Evolutionary conservation across 2,797 vertebrate species (phyloP).

Genomic region (Cyprinella venusta): DNA sequence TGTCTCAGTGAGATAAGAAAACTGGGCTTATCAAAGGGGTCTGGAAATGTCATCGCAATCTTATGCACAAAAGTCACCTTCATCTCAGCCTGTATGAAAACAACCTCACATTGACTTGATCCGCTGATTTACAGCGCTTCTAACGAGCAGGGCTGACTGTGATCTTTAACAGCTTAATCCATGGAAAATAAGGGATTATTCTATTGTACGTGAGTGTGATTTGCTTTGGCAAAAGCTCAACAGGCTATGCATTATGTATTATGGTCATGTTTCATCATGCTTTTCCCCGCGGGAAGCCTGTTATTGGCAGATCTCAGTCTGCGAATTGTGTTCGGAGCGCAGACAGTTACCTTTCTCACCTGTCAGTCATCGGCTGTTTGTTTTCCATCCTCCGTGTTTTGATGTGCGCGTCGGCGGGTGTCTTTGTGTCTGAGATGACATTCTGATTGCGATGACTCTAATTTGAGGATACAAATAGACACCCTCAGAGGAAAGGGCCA

Average conservation of each 20-base stretch:
- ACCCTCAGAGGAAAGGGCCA: constrained; percentile 62
- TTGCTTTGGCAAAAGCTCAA: neutral
- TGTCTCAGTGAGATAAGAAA: constrained; percentile 57
- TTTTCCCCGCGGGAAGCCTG: constrained; percentile 1
- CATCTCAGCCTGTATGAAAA: constrained; percentile 28
- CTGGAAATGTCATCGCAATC: constrained; percentile 55
- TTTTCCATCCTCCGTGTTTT: constrained; percentile 36
- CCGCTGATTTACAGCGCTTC: constrained; percentile 8
- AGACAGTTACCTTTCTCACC: constrained; percentile 38
- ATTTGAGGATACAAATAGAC: constrained; percentile 76
- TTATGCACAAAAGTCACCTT: constrained; percentile 41
- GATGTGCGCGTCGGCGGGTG: constrained; percentile 58
- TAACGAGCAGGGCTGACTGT: constrained; percentile 1
- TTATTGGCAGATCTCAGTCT: constrained; percentile 14
- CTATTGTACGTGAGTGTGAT: neutral
- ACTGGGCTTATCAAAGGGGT: constrained; percentile 38
- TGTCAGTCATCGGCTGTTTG: constrained; percentile 51
- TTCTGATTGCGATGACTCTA: constrained; percentile 63
- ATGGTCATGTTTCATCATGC: neutral
- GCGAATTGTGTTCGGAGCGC: neutral
- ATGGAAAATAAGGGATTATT: neutral
- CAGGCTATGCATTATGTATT: neutral
- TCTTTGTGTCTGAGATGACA: constrained; percentile 76
- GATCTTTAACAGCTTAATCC: constrained; percentile 41
- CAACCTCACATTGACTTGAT: constrained; percentile 16